A percentile compares a stretch with the other conserved stretches of the same genome.
phyloP scores from a whole-genome alignment of 2,888 invertebrate genomes.

The Synergus umbraculus region DNA sequence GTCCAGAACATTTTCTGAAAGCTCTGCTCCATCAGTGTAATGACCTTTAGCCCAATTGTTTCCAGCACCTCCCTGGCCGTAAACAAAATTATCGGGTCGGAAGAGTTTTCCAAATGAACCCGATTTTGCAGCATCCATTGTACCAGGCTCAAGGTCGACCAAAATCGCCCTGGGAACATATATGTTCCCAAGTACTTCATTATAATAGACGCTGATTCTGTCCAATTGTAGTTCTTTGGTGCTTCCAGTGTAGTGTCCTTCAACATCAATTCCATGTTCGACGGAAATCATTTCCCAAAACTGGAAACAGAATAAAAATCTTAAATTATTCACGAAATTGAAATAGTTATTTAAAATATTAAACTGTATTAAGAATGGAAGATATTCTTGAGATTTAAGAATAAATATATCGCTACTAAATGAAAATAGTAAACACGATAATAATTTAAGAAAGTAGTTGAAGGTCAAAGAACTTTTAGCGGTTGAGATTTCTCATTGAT shows the following conservation, averaged over 20 bases:
- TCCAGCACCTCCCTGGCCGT: slow-evolving; percentile 77
- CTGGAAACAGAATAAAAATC: slow-evolving; percentile 47
- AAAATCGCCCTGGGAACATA: slow-evolving; percentile 83
- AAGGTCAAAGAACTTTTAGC: neutral
- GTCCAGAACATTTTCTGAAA: slow-evolving; percentile 89
- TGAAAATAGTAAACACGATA: neutral
- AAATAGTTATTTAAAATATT: neutral
- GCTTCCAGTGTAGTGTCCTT: slow-evolving; percentile 73
- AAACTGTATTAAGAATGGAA: neutral
- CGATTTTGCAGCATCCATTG: slow-evolving; percentile 84
- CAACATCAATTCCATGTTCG: slow-evolving; percentile 18
- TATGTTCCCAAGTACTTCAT: slow-evolving; percentile 80
- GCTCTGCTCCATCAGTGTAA: slow-evolving; percentile 76
- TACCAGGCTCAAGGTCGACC: slow-evolving; percentile 84
- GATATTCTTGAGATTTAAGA: neutral
- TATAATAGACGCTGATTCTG: slow-evolving; percentile 82
- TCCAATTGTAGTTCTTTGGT: slow-evolving; percentile 80
- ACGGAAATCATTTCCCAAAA: slow-evolving; percentile 87
- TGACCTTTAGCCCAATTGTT: slow-evolving; percentile 77
- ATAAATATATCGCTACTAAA: neutral
- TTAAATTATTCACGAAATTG: too few relatives aligned
- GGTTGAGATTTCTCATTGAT: neutral
- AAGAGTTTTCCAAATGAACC: slow-evolving; percentile 82
- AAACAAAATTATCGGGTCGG: slow-evolving; percentile 83
- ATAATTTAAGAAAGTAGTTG: neutral